Evolutionary conservation across 2,113 vertebrate genomes (phyloP).

Genomic region (Chelonoidis abingdonii): DNA sequence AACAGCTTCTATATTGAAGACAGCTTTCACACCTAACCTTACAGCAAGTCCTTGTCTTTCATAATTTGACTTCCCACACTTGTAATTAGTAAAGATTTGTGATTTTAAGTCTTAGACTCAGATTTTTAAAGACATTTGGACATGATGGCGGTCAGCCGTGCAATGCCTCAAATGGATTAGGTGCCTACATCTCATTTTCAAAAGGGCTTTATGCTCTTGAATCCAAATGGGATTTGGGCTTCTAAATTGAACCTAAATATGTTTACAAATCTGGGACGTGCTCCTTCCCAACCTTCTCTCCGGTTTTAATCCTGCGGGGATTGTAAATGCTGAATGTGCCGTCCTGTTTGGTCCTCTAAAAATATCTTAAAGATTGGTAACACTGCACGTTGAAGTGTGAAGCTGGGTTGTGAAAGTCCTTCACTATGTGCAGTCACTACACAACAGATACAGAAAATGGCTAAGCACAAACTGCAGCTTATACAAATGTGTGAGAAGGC

Average conservation of each 20-base stretch:
- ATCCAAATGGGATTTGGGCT: background rate
- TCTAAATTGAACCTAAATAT: background rate
- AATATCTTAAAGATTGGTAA: background rate
- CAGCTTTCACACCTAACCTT: background rate
- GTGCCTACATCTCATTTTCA: background rate
- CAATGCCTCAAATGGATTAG: background rate
- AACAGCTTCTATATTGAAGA: background rate
- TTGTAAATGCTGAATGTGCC: background rate
- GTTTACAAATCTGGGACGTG: background rate
- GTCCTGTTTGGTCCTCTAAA: background rate
- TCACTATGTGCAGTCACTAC: accelerated
- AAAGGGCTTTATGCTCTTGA: background rate
- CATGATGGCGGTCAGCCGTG: background rate
- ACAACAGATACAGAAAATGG: background rate
- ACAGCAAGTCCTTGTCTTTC: background rate
- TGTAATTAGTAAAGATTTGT: background rate
- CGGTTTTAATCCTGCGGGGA: background rate
- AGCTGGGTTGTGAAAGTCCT: background rate
- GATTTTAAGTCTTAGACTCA: background rate
- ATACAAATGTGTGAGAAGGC: background rate
- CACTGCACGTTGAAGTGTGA: background rate
- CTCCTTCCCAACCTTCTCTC: background rate
- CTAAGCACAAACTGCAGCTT: background rate
- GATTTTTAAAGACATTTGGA: background rate
- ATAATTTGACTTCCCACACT: background rate